Conservation (phyloP, 2,888 invertebrate species). For the Acrobasis suavella region DNA sequence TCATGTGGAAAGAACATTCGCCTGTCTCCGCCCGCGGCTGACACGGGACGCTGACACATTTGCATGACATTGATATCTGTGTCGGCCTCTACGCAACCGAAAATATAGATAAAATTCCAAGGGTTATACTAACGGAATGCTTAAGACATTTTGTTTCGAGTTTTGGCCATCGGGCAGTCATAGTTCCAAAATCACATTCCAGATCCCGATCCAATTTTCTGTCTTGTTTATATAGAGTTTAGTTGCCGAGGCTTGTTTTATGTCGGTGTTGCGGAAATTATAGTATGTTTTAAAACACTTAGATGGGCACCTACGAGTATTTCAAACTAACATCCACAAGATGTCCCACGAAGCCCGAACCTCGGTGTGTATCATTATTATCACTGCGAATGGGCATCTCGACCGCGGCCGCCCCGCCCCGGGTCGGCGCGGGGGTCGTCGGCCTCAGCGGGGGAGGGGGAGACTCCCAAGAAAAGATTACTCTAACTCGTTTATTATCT, state of each 20-base stretch:
- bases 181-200: too few species aligned
- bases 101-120: too few species aligned
- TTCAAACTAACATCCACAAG: constrained; percentile 1
- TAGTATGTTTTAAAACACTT: too few species aligned
- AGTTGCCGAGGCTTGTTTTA: too few species aligned
- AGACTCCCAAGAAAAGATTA: constrained; percentile 11
- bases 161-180: too few species aligned
- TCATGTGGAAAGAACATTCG: not conserved
- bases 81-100: not conserved
- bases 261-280: too few species aligned
- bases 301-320: too few species aligned
- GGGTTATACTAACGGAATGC: too few species aligned
- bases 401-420: not conserved
- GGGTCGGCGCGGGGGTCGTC: not conserved
- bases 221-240: too few species aligned
- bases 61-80: constrained; percentile 2
- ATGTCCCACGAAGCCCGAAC: not conserved
- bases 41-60: not conserved
- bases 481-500: constrained; percentile 19
- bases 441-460: not conserved
- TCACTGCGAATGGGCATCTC: constrained; percentile 2
- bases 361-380: not conserved
- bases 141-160: too few species aligned
- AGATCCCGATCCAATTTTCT: too few species aligned
- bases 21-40: not conserved